Evolutionary conservation across 2,113 vertebrate species (phyloP).

Genomic region (Melanostigma gelatinosum): DNA sequence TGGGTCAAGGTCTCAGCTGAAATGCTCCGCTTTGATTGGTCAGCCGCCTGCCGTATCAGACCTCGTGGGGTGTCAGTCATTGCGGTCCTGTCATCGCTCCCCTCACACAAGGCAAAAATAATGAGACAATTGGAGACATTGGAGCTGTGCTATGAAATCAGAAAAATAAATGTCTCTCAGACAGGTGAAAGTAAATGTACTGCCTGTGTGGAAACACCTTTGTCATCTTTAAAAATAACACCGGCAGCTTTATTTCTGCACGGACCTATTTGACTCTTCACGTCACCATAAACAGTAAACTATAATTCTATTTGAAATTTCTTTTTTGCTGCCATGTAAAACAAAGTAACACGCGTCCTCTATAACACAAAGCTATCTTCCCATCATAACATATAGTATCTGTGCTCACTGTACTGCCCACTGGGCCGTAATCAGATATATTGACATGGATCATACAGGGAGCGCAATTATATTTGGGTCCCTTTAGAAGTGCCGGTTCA

Average conservation of each 20-base stretch:
- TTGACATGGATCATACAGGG: no score
- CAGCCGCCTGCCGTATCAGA: not conserved
- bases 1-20: not conserved
- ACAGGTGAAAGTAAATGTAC: not conserved
- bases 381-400: not conserved
- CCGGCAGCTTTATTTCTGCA: not conserved
- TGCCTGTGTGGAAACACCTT: not conserved
- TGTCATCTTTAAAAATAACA: not conserved
- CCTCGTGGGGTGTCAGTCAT: conserved; percentile 6
- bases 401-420: not conserved
- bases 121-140: not conserved
- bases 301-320: no score
- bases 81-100: conserved; percentile 25
- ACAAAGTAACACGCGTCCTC: not conserved
- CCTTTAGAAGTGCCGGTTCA: no score
- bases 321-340: not conserved
- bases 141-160: not conserved
- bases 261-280: conserved; percentile 9
- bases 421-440: no score
- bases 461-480: no score
- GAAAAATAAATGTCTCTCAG: not conserved
- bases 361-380: not conserved
- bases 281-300: not conserved
- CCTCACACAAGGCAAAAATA: conserved; percentile 7
- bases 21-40: conserved; percentile 1